Base-by-base conservation (phyloP, 2,797 vertebrate genomes). In the Emys orbicularis region DNA sequence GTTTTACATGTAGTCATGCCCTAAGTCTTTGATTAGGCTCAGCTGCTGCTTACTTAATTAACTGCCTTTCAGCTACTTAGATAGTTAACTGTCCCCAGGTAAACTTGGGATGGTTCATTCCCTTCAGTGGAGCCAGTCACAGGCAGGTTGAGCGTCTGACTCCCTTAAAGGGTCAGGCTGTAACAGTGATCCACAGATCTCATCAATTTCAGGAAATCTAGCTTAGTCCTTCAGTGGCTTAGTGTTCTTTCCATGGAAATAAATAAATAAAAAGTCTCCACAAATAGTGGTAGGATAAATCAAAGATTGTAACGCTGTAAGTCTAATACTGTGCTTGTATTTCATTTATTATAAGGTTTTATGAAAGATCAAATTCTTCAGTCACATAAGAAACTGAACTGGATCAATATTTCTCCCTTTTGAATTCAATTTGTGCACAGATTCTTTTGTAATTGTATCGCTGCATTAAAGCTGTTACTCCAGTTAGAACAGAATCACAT, bases 381-480 rank as follows among this genome's bases (percentile, higher is more conserved):
- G 52, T 91, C 93, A 84, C 85, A 93, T 80, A 87, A 81, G 91
- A 95, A 96, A 72, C 81, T 86, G 87, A 96, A 96, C 10, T 12
- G 53, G 53, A 34, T 79, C 79, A 16, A 34, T 92, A 93, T 92
- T 96, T 97, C 59, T 90, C 87, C 87, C 44, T 59, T 96, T 97
- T 95, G 95, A 97, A 84, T 80, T 49, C 94, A 93, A 84, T 94
- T 84, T 96, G 59, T 90, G 88, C 87, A 76, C 92, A 61, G 90
- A 90, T 88, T 93, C 41, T 87, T 57, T 89, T 83, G 54, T 94
- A 96, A 96, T 92, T 97, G 80, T 93, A 47, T 74, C 92, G 49
- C 80, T 95, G 89, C 94, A 91, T 97, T 95, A 96, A 98, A 96
- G 96, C 87, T 44, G 93, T 59, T 82, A 87, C 41, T 96, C 81